phyloP scores from a whole-genome alignment of 2,888 invertebrate genomes.

The Drosophila putrida region DNA sequence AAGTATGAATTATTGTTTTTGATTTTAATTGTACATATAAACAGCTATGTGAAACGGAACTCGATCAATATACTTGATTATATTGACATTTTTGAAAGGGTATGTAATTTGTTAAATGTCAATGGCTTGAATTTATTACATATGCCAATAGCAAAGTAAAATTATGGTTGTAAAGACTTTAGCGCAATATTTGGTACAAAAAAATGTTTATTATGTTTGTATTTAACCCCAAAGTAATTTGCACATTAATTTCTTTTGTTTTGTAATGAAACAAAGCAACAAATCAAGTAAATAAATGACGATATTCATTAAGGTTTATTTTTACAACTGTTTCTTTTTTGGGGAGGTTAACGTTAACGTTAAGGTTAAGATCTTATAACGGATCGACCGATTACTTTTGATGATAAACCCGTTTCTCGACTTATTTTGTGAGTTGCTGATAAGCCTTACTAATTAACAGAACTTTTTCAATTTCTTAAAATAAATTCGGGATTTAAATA shows the following conservation, averaged over 20 bases:
- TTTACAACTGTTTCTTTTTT: slow-evolving; percentile 59
- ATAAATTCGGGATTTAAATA: background rate
- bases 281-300: background rate
- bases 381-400: slow-evolving; percentile 23
- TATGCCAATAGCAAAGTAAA: background rate
- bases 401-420: slow-evolving; percentile 34
- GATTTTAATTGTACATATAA: slow-evolving; percentile 5
- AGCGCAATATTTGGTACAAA: background rate
- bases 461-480: slow-evolving; percentile 2
- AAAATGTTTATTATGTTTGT: background rate
- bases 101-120: slow-evolving; percentile 14
- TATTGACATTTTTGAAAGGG: background rate
- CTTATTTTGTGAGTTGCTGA: background rate
- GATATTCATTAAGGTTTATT: slow-evolving; percentile 44
- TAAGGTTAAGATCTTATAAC: slow-evolving; percentile 22
- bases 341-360: slow-evolving; percentile 3
- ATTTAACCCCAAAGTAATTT: slow-evolving; percentile 1
- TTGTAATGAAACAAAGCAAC: slow-evolving; percentile 16
- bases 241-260: background rate
- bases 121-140: background rate
- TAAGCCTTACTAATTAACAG: slow-evolving; percentile 6
- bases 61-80: slow-evolving; percentile 36
- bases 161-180: background rate
- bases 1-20: background rate
- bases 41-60: slow-evolving; percentile 43